A percentile compares a stretch with the other conserved stretches of the same genome.
Conservation (phyloP, 2,797 vertebrate species). For the Peromyscus eremicus region DNA sequence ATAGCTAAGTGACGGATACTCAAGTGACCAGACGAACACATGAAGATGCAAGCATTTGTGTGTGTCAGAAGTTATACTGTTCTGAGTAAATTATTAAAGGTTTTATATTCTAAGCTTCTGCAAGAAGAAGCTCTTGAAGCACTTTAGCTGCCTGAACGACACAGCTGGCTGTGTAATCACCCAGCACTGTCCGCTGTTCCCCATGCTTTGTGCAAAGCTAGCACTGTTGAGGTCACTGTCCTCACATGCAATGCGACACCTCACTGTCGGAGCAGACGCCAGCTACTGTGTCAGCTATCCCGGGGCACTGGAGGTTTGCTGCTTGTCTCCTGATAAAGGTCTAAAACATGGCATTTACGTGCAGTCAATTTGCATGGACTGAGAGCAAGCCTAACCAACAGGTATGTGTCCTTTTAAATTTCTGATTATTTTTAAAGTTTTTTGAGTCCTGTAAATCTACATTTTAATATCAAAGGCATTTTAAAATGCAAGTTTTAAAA, state of each 20-base stretch:
- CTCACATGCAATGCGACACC: slow-evolving; percentile 87
- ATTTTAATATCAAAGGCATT: slow-evolving; percentile 77
- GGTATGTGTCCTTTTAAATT: slow-evolving; percentile 74
- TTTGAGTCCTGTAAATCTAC: slow-evolving; percentile 77
- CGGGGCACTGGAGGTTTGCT: slow-evolving; percentile 92
- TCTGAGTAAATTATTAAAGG: slow-evolving; percentile 82
- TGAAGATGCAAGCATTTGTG: slow-evolving; percentile 79
- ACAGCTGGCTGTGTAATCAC: slow-evolving; percentile 85
- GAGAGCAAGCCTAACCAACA: slow-evolving; percentile 86
- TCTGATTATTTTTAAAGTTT: slow-evolving; percentile 82
- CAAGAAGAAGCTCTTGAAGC: slow-evolving; percentile 83
- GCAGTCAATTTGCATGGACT: slow-evolving; percentile 87
- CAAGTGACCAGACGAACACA: slow-evolving; percentile 67
- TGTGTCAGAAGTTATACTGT: slow-evolving; percentile 83
- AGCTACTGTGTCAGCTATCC: slow-evolving; percentile 90
- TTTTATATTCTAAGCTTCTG: slow-evolving; percentile 83
- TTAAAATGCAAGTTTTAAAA: slow-evolving; percentile 77
- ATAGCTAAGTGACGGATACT: slow-evolving; percentile 79
- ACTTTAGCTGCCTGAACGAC: slow-evolving; percentile 90
- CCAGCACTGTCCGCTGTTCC: slow-evolving; percentile 80
- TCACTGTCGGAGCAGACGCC: slow-evolving; percentile 90
- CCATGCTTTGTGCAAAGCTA: slow-evolving; percentile 76
- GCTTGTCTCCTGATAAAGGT: slow-evolving; percentile 92
- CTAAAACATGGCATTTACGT: slow-evolving; percentile 89
- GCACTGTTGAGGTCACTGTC: slow-evolving; percentile 87